Conservation (phyloP, 1,140 invertebrate species). For the Drosophila suzukii region DNA sequence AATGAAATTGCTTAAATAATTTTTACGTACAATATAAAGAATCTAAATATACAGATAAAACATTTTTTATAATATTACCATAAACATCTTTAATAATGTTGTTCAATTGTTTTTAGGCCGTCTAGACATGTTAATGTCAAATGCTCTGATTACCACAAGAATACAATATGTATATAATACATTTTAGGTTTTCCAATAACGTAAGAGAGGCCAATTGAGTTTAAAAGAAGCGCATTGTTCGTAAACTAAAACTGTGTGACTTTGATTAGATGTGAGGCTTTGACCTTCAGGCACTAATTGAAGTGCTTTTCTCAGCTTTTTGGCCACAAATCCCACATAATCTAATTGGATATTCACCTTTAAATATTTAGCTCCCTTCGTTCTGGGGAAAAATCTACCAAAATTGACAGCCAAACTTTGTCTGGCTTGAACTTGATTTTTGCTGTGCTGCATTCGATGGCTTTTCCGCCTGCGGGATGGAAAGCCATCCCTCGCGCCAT, state of each 20-base stretch:
- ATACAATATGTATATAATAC: too few species aligned
- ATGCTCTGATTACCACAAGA: too few species aligned
- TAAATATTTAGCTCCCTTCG: constrained; percentile 12
- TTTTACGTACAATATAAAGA: too few species aligned
- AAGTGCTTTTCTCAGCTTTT: background rate
- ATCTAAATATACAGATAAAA: too few species aligned
- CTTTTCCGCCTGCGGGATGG: constrained; percentile 20
- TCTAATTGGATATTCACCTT: constrained; percentile 5
- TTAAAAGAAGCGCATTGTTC: background rate
- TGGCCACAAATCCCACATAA: background rate
- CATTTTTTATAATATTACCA: too few species aligned
- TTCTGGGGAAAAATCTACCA: background rate
- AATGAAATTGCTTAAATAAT: too few species aligned
- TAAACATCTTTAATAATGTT: too few species aligned
- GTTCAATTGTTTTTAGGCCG: too few species aligned
- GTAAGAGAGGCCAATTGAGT: background rate
- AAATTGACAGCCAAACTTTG: constrained; percentile 27
- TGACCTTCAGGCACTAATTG: constrained; percentile 3
- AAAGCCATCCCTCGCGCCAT: background rate
- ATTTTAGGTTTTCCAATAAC: too few species aligned
- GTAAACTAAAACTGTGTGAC: background rate
- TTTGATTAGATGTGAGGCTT: background rate
- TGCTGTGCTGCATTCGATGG: constrained; percentile 31
- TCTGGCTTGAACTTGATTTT: constrained; percentile 34
- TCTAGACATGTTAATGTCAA: background rate